phyloP scores from a whole-genome alignment of 1,140 invertebrate species.

The Hetaerina americana region DNA sequence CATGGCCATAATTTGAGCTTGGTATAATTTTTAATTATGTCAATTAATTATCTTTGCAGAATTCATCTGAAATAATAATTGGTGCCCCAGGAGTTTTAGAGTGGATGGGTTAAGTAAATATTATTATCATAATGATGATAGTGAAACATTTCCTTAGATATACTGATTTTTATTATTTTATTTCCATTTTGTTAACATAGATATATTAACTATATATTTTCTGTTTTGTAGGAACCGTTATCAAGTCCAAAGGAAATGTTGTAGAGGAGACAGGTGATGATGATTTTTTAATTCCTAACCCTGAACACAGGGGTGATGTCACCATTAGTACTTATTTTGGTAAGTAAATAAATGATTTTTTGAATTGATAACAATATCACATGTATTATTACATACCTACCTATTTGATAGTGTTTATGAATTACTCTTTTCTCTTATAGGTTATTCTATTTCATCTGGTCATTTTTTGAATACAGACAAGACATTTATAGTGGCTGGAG shows the following conservation, averaged over 20 bases:
- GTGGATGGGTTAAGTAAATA: constrained; percentile 24
- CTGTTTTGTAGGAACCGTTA: no score
- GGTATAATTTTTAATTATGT: not conserved
- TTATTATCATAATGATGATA: not conserved
- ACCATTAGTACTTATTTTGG: not conserved
- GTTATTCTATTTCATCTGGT: constrained; percentile 44
- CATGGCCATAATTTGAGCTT: not conserved
- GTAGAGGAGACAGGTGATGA: not conserved
- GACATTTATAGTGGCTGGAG: constrained; percentile 35
- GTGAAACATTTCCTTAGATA: not conserved
- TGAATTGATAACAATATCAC: not conserved
- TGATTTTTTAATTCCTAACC: not conserved
- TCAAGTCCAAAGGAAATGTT: no score
- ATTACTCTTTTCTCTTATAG: constrained; percentile 24
- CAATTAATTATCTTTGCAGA: constrained; percentile 3
- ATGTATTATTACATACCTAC: no score
- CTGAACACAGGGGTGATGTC: not conserved
- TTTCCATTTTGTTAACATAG: no score
- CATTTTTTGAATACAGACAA: constrained; percentile 27
- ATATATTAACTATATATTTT: no score
- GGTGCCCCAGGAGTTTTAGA: constrained; percentile 30
- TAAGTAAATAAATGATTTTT: not conserved
- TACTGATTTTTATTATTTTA: no score
- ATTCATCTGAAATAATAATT: constrained; percentile 21
- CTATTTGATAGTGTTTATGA: no score